Conservation (phyloP, 1,140 invertebrate species). For the Calliopsis andreniformis region DNA sequence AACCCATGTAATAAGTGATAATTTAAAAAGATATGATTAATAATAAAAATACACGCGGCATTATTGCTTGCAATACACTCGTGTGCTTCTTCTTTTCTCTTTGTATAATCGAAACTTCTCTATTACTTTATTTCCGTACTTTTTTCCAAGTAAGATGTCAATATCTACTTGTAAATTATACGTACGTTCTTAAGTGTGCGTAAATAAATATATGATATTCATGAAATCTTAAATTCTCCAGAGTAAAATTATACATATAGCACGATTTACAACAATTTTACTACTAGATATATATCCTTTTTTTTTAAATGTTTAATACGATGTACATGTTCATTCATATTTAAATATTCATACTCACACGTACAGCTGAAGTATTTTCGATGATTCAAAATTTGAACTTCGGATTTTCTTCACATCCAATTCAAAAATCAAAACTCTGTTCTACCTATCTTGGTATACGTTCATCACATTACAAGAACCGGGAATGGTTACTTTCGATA, state of each 20-base stretch:
- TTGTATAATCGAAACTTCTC: background rate
- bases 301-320: background rate
- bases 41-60: slow-evolving; percentile 49
- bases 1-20: slow-evolving; percentile 51
- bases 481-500: background rate
- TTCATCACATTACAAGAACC: slow-evolving; percentile 22
- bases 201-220: background rate
- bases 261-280: background rate
- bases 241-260: background rate
- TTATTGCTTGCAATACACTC: slow-evolving; percentile 47
- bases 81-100: background rate
- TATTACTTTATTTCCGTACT: background rate
- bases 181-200: background rate
- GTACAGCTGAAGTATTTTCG: slow-evolving; percentile 7
- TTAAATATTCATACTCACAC: background rate
- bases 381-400: slow-evolving; percentile 17
- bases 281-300: background rate
- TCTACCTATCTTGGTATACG: background rate
- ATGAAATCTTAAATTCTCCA: background rate
- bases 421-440: background rate
- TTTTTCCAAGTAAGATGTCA: background rate
- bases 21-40: slow-evolving; percentile 11
- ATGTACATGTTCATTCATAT: background rate
- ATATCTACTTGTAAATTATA: background rate
- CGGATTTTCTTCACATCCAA: background rate